Conservation (phyloP, 2,113 vertebrate species). For the Naja naja region DNA sequence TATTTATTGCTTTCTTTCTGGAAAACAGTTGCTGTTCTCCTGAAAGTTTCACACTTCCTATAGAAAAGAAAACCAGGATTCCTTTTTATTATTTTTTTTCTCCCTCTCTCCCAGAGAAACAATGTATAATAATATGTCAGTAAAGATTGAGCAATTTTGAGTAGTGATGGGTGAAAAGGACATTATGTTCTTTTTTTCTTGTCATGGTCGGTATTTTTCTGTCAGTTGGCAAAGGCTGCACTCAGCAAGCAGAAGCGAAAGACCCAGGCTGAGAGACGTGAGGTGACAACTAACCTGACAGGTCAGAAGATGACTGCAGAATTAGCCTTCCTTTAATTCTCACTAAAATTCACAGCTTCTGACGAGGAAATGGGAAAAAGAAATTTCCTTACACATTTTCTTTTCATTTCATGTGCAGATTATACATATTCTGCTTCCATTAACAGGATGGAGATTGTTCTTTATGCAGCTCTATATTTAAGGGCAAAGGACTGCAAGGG, state of each 20-base stretch:
- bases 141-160: conserved; percentile 96
- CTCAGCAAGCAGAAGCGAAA: conserved; percentile 85
- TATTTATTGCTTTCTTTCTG: conserved; percentile 81
- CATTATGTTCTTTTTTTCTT: conserved; percentile 93
- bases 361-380: conserved; percentile 83
- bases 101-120: conserved; percentile 75
- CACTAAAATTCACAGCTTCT: conserved; percentile 83
- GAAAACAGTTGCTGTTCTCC: conserved; percentile 78
- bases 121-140: conserved; percentile 99
- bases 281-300: conserved; percentile 92
- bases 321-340: conserved; percentile 88
- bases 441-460: conserved; percentile 83
- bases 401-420: conserved; percentile 80
- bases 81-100: conserved; percentile 54
- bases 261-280: conserved; percentile 80
- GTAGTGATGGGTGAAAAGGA: conserved; percentile 92
- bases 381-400: conserved; percentile 81
- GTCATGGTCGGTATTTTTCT: conserved; percentile 89
- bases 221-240: conserved; percentile 87
- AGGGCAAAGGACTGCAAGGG: conserved; percentile 82
- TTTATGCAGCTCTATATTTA: conserved; percentile 83
- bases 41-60: conserved; percentile 93
- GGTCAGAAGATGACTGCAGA: conserved; percentile 83
- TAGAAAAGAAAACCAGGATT: conserved; percentile 89
- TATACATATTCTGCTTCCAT: conserved; percentile 82